Percentiles rank a stretch among this genome's conserved stretches.
Evolutionary conservation across 2,888 invertebrate genomes (phyloP).

Genomic region (Hesperia comma): DNA sequence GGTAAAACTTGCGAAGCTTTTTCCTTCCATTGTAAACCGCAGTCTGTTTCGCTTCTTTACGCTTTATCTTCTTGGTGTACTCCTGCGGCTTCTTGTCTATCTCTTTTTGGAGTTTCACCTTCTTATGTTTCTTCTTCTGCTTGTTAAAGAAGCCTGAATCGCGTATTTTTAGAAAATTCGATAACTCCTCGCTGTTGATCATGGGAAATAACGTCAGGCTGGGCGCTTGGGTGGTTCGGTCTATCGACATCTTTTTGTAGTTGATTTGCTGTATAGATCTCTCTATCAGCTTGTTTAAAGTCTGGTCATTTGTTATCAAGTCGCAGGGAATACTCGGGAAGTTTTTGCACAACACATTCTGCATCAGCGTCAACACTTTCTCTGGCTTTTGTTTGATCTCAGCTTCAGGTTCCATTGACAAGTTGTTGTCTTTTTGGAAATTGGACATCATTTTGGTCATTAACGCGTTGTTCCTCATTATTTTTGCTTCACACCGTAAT

Average conservation of each 20-base stretch:
- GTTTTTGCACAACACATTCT: constrained; percentile 69
- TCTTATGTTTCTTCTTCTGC: constrained; percentile 40
- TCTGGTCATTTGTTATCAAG: constrained; percentile 63
- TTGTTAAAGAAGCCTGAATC: constrained; percentile 17
- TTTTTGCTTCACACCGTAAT: constrained; percentile 49
- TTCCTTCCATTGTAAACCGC: constrained; percentile 58
- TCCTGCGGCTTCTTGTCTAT: constrained; percentile 44
- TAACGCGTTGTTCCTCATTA: constrained; percentile 71
- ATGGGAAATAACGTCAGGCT: constrained; percentile 59
- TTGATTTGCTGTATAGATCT: constrained; percentile 69
- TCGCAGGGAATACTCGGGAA: constrained; percentile 71
- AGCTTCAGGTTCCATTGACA: constrained; percentile 39
- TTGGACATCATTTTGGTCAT: constrained; percentile 73
- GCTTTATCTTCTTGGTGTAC: constrained; percentile 43
- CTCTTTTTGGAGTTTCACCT: constrained; percentile 4
- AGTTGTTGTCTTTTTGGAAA: constrained; percentile 64
- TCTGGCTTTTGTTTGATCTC: constrained; percentile 39
- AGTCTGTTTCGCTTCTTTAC: constrained; percentile 49
- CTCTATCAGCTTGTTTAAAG: constrained; percentile 60
- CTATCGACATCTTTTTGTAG: constrained; percentile 58
- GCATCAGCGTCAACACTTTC: constrained; percentile 62
- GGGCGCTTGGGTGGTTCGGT: constrained; percentile 54
- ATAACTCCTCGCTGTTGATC: constrained; percentile 66
- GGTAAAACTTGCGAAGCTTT: constrained; percentile 71
- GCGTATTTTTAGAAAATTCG: constrained; percentile 58